Evolutionary conservation across 2,888 invertebrate species (phyloP).

Genomic region (Stenoptilia bipunctidactyla): DNA sequence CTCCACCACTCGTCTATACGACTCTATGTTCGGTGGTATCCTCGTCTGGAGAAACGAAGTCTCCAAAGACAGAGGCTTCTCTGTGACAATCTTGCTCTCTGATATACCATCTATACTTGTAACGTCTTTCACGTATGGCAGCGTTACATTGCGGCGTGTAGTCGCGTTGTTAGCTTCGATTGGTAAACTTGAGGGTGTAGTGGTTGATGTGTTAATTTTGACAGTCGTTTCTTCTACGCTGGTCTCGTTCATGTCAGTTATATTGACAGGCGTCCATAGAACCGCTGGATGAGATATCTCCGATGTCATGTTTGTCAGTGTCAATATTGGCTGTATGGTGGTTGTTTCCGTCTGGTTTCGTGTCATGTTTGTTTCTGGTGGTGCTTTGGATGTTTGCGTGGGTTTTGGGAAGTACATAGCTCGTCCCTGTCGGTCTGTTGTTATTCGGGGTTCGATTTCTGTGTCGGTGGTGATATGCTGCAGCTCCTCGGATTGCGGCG

Average conservation of each 20-base stretch:
- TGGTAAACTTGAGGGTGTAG: conserved; percentile 31
- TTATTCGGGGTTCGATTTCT: conserved; percentile 26
- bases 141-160: conserved; percentile 41
- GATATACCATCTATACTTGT: conserved; percentile 32
- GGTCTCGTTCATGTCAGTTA: conserved; percentile 23
- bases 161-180: conserved; percentile 41
- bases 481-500: conserved; percentile 47
- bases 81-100: conserved; percentile 55
- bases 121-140: conserved; percentile 45
- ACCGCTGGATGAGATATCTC: conserved; percentile 25
- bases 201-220: conserved; percentile 15
- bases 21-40: conserved; percentile 52
- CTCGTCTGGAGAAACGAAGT: conserved; percentile 53
- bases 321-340: background rate
- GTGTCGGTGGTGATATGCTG: conserved; percentile 34
- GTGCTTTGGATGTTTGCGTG: conserved; percentile 22
- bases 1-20: conserved; percentile 48
- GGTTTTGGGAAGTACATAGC: conserved; percentile 57
- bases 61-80: conserved; percentile 55
- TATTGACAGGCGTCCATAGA: conserved; percentile 41
- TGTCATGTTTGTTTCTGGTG: conserved; percentile 28
- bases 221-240: conserved; percentile 22
- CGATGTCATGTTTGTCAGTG: conserved; percentile 9
- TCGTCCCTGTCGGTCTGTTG: conserved; percentile 38
- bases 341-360: conserved; percentile 1